Evolutionary conservation across 2,797 vertebrate species (phyloP).

Genomic region (Megaceryle alcyon): DNA sequence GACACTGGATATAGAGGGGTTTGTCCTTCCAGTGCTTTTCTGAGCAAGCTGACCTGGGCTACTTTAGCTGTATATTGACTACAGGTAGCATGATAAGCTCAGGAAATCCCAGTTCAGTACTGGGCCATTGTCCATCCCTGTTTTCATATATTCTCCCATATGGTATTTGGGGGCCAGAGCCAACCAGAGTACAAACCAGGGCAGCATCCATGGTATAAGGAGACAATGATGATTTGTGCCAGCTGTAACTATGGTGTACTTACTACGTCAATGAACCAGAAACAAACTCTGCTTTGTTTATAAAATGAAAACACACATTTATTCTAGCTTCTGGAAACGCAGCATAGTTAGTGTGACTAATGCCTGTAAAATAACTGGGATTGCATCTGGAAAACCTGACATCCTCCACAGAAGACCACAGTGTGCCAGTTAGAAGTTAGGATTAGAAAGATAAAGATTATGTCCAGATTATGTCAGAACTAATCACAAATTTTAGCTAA

Average conservation of each 20-base stretch:
- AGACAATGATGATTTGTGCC: not conserved
- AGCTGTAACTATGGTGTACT: not conserved
- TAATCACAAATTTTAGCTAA: not conserved
- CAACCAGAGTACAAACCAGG: not conserved
- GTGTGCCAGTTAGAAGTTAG: not conserved
- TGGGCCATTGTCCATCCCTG: not conserved
- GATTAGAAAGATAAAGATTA: not conserved
- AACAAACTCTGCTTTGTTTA: not conserved
- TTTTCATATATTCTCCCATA: not conserved
- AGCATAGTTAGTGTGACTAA: not conserved
- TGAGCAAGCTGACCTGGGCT: not conserved
- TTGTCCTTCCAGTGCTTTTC: not conserved
- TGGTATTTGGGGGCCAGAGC: not conserved
- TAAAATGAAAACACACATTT: not conserved
- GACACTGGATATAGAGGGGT: not conserved
- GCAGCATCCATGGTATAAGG: not conserved
- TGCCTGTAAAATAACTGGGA: not conserved
- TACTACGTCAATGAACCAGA: rapidly evolving
- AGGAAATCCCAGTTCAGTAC: not conserved
- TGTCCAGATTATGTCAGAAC: not conserved
- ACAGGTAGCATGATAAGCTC: not conserved
- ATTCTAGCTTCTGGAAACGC: not conserved
- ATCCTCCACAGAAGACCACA: not conserved
- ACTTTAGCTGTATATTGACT: not conserved
- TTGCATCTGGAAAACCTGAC: not conserved